These are phyloP conservation scores for Malacoraja senta DNA, from an alignment of 2,797 vertebrate species.

Conservation along the genomic window DNA sequence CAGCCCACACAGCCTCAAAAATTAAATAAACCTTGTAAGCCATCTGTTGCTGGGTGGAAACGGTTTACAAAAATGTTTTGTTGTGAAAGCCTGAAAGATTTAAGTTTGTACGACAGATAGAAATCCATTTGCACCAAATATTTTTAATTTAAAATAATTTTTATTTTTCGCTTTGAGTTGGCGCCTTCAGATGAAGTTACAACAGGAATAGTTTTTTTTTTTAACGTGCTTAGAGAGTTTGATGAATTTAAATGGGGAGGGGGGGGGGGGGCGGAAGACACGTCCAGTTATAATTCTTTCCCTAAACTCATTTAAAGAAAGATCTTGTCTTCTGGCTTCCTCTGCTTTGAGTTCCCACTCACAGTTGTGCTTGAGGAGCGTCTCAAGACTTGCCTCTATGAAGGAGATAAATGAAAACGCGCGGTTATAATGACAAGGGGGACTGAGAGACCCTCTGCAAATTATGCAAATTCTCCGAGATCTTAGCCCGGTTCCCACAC, in stretches of 20 bases:
- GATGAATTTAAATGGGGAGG: background rate
- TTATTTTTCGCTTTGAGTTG: background rate
- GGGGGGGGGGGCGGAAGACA: background rate
- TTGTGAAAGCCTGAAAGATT: background rate
- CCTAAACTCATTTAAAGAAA: background rate
- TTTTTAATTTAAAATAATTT: background rate
- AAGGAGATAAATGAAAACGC: conserved; percentile 32
- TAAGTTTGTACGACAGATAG: too few relatives aligned
- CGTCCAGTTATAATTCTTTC: background rate
- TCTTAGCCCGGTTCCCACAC: conserved; percentile 34
- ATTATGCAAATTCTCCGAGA: conserved; percentile 27
- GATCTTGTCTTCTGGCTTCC: background rate
- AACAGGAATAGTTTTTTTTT: background rate
- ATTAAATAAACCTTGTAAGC: background rate
- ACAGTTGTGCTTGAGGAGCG: background rate
- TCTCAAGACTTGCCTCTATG: background rate
- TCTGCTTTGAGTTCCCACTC: background rate
- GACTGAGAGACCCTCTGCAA: background rate
- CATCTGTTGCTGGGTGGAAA: background rate
- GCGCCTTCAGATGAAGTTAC: background rate
- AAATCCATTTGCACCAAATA: background rate
- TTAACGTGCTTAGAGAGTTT: background rate
- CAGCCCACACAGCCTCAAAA: background rate
- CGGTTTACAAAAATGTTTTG: background rate
- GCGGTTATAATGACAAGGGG: conserved; percentile 6